Evolutionary conservation across 2,888 invertebrate genomes (phyloP).

Genomic region (Seladonia tumulorum): DNA sequence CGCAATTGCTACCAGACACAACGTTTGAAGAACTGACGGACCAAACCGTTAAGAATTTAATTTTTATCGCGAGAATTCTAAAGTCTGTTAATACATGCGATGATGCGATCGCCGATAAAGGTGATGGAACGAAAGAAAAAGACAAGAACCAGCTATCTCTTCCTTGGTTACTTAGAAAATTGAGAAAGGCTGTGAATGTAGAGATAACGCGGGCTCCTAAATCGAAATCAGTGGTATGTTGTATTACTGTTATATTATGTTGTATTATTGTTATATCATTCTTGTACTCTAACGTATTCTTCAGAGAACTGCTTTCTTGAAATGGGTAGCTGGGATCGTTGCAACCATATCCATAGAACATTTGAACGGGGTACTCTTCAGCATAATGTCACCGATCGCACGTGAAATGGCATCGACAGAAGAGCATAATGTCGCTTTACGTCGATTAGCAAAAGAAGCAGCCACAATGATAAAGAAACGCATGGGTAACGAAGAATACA

Average conservation of each 20-base stretch:
- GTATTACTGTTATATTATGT: background rate
- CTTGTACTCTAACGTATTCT: slow-evolving; percentile 68
- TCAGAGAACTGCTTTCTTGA: slow-evolving; percentile 92
- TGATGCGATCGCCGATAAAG: slow-evolving; percentile 37
- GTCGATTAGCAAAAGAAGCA: slow-evolving; percentile 90
- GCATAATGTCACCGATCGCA: slow-evolving; percentile 91
- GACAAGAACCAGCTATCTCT: slow-evolving; percentile 86
- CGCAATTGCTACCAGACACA: slow-evolving; percentile 89
- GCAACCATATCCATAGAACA: slow-evolving; percentile 87
- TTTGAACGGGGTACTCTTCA: slow-evolving; percentile 87
- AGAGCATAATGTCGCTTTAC: slow-evolving; percentile 87
- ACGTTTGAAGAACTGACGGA: slow-evolving; percentile 91
- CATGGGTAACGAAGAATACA: slow-evolving; percentile 91
- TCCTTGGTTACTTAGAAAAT: slow-evolving; percentile 90
- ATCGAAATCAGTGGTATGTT: slow-evolving; percentile 89
- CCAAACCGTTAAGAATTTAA: slow-evolving; percentile 89
- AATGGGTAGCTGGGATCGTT: slow-evolving; percentile 92
- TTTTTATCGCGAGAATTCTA: slow-evolving; percentile 89
- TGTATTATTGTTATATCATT: background rate
- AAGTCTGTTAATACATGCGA: slow-evolving; percentile 84
- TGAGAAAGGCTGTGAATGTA: slow-evolving; percentile 90
- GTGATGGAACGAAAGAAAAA: slow-evolving; percentile 44
- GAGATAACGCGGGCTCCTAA: slow-evolving; percentile 91
- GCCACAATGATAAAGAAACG: slow-evolving; percentile 90
- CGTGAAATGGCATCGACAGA: slow-evolving; percentile 91